Evolutionary conservation across 1,140 invertebrate genomes (phyloP), one percentile per base, ranked within the genome.

Genomic region (Plutomurus gul): DNA sequence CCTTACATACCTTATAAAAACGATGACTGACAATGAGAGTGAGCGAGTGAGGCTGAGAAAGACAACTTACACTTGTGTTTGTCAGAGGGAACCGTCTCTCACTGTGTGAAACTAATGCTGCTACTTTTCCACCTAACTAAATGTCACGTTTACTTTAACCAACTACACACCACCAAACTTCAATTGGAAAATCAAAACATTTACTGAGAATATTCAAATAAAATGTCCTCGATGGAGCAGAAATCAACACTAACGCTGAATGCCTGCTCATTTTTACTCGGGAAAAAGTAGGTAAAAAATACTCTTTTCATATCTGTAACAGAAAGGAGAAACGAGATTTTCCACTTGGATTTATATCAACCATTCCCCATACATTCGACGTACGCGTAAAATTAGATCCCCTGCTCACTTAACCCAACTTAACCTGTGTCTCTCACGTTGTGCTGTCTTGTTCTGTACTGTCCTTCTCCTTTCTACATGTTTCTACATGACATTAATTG

Each of bases 261-360:
- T 4, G 47, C 7, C 47, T 22, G 18, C n/a, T 1, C 20, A 25
- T 49, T 49, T 18, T 49, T 18, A 10, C 47, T 7, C 47, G 25
- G 47, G 47, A 22, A 18, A 20, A 7, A 11, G n/a, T 18, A 25
- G 16, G 6, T 51, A 11, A n/a, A 22, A 22, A 25, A 25, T 22
- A 18, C 18, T 11, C 47, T 3, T 22, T 51, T 22, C 6, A 22
- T 20, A 8, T 43, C n/a, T 43, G 39, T 43, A n/a, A 2, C 11
- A n/a, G 11, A n/a, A 1, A 43, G 7, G 2, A 43, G 56, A 65
- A 65, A 65, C 56, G 56, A 65, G 56, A 65, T 65, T 65, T 65
- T 65, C 56, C 56, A 65, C 27, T 65, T 65, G 18, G 56, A 65
- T 65, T 65, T 65, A 65, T 65, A 30, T 65, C 56, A 33, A 18